A percentile compares a stretch with the other conserved stretches of the same genome.
Conservation (phyloP, 1,140 invertebrate genomes). For the Danaus melanippus region DNA sequence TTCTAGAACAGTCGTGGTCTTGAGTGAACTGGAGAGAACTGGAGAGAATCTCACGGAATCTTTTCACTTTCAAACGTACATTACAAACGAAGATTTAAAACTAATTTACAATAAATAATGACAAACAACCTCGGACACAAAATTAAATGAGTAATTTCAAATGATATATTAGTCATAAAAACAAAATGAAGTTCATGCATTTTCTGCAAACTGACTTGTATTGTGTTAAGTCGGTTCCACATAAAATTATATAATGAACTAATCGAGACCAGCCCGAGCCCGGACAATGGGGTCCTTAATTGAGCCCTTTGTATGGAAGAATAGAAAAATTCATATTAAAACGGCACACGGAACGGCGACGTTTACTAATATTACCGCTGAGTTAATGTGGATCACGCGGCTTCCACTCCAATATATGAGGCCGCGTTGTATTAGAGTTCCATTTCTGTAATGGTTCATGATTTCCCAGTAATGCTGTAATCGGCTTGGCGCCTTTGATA, state of each 20-base stretch:
- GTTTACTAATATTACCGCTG: slow-evolving; percentile 48
- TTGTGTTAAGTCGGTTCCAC: slow-evolving; percentile 31
- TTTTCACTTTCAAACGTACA: background rate
- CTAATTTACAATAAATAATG: background rate
- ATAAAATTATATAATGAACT: slow-evolving; percentile 68
- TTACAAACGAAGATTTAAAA: background rate
- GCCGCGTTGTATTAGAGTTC: too few relatives aligned
- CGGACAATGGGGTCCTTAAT: slow-evolving; percentile 63
- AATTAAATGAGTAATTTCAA: background rate
- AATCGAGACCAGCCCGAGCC: slow-evolving; percentile 43
- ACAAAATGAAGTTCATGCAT: slow-evolving; percentile 8
- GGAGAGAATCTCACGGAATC: background rate
- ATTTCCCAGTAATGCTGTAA: slow-evolving; percentile 46
- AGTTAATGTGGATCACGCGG: slow-evolving; percentile 58
- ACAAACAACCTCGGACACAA: too few relatives aligned
- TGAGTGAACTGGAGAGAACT: background rate
- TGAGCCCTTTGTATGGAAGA: slow-evolving; percentile 61
- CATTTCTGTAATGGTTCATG: background rate
- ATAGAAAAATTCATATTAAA: slow-evolving; percentile 67
- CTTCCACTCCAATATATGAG: slow-evolving; percentile 21
- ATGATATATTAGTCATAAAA: slow-evolving; percentile 23
- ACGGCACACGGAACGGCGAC: slow-evolving; percentile 40
- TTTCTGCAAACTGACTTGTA: slow-evolving; percentile 21
- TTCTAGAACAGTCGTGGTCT: background rate
- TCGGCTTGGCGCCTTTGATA: slow-evolving; percentile 57